phyloP scores from a whole-genome alignment of 1,140 invertebrate species.

The Hestina assimilis region DNA sequence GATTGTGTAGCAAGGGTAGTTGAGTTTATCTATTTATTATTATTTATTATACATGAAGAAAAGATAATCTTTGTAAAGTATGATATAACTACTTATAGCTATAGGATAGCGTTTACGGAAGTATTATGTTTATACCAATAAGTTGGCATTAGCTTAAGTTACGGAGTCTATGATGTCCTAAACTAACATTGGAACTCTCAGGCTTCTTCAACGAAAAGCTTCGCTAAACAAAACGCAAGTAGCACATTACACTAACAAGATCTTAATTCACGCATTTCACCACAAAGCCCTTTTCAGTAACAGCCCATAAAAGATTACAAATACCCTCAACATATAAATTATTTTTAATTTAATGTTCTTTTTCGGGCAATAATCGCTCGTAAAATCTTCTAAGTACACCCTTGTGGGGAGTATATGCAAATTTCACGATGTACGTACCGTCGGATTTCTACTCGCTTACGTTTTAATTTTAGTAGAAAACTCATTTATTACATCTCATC shows the following conservation, averaged over 20 bases:
- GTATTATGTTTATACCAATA: constrained; percentile 31
- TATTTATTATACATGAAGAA: background rate
- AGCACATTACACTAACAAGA: constrained; percentile 34
- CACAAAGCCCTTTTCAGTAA: constrained; percentile 15
- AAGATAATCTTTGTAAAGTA: background rate
- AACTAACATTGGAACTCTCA: constrained; percentile 39
- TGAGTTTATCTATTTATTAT: too few species aligned
- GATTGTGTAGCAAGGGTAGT: too few species aligned
- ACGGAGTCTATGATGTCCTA: constrained; percentile 35
- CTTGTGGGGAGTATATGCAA: constrained; percentile 14
- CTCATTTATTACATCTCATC: constrained; percentile 16
- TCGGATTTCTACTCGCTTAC: constrained; percentile 9
- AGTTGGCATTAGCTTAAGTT: constrained; percentile 40
- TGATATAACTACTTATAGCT: background rate
- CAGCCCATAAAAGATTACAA: constrained; percentile 3
- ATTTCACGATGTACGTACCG: constrained; percentile 9
- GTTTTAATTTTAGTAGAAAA: constrained; percentile 12
- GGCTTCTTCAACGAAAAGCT: constrained; percentile 27
- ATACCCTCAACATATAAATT: constrained; percentile 16
- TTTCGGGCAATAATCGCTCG: constrained; percentile 14
- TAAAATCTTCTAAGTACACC: constrained; percentile 10
- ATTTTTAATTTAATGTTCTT: constrained; percentile 15
- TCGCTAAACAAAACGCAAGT: constrained; percentile 26
- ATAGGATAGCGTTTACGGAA: constrained; percentile 20
- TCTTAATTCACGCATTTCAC: constrained; percentile 18